A percentile compares a stretch with the other conserved stretches of the same genome.
Evolutionary conservation across 2,888 invertebrate species (phyloP).

Genomic region (Ophion ellenae): DNA sequence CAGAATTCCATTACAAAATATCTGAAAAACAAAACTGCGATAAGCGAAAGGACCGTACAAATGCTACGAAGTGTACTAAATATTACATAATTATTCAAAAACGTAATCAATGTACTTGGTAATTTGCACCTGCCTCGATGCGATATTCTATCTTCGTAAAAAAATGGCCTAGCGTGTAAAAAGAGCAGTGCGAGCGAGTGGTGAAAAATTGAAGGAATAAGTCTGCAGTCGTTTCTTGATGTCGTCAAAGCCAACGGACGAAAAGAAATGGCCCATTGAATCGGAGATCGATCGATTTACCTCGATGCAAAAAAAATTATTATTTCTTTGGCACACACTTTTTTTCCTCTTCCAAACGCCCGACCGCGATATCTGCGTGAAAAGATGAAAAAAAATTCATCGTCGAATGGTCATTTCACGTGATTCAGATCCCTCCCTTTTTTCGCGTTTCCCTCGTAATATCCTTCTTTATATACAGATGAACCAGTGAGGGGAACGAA

Average conservation of each 20-base stretch:
- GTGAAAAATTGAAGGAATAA: conserved; percentile 29
- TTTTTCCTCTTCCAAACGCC: conserved; percentile 22
- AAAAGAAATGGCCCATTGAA: conserved; percentile 34
- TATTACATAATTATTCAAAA: neutral
- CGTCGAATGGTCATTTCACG: conserved; percentile 78
- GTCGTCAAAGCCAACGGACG: conserved; percentile 12
- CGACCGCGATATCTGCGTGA: conserved; percentile 19
- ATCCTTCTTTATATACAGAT: conserved; percentile 33
- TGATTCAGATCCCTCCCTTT: conserved; percentile 49
- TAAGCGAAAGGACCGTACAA: neutral
- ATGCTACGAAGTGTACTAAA: too few species aligned
- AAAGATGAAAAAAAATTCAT: conserved; percentile 33
- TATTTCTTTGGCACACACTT: conserved; percentile 41
- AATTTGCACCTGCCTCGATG: neutral
- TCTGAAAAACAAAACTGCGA: neutral
- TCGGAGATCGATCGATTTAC: conserved; percentile 35
- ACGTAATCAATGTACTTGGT: neutral
- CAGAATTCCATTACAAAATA: neutral
- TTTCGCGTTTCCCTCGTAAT: conserved; percentile 33
- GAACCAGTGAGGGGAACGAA: conserved; percentile 42
- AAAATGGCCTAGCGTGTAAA: neutral
- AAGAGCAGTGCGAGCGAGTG: neutral
- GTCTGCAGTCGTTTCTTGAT: neutral
- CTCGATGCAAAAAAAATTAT: conserved; percentile 25
- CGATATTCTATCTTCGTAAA: neutral